Percentiles rank a stretch among this genome's conserved stretches.
Evolutionary conservation across 2,888 invertebrate genomes (phyloP).

Genomic region (Drosophila putrida): DNA sequence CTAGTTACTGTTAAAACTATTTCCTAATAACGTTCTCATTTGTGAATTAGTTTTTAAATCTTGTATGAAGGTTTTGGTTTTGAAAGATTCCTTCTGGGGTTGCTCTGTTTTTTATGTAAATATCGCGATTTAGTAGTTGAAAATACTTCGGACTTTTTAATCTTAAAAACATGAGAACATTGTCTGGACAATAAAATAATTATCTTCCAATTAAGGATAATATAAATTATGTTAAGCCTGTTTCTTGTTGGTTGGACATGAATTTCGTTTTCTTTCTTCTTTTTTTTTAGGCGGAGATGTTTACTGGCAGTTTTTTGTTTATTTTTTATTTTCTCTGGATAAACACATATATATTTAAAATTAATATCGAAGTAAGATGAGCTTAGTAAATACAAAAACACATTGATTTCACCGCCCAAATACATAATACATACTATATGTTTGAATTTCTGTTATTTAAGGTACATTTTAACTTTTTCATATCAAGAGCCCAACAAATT

Average conservation of each 20-base stretch:
- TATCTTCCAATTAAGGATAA: conserved; percentile 7
- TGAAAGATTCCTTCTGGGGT: conserved; percentile 45
- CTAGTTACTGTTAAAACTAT: conserved; percentile 64
- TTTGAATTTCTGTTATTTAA: conserved; percentile 26
- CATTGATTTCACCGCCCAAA: conserved; percentile 59
- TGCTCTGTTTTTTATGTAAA: conserved; percentile 33
- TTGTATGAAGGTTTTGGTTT: conserved; percentile 50
- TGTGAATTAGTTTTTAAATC: conserved; percentile 29
- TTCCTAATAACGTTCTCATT: conserved; percentile 53
- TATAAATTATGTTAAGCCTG: conserved; percentile 36
- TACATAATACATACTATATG: too few species aligned
- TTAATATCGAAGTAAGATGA: conserved; percentile 34
- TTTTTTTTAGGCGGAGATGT: conserved; percentile 69
- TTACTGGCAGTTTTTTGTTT: conserved; percentile 76
- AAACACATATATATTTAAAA: conserved; percentile 30
- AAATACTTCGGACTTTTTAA: conserved; percentile 26
- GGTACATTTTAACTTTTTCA: conserved; percentile 34
- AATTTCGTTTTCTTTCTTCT: conserved; percentile 24
- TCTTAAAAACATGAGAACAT: conserved; percentile 19
- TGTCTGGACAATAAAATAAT: conserved; percentile 3
- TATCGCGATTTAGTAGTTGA: conserved; percentile 39
- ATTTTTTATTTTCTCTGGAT: conserved; percentile 39
- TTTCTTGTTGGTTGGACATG: conserved; percentile 21
- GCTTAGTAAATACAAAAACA: conserved; percentile 40
- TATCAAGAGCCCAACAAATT: conserved; percentile 37